These are phyloP conservation scores for Leptura quadrifasciata DNA, from an alignment of 2,888 invertebrate genomes.

Conservation along the genomic window DNA sequence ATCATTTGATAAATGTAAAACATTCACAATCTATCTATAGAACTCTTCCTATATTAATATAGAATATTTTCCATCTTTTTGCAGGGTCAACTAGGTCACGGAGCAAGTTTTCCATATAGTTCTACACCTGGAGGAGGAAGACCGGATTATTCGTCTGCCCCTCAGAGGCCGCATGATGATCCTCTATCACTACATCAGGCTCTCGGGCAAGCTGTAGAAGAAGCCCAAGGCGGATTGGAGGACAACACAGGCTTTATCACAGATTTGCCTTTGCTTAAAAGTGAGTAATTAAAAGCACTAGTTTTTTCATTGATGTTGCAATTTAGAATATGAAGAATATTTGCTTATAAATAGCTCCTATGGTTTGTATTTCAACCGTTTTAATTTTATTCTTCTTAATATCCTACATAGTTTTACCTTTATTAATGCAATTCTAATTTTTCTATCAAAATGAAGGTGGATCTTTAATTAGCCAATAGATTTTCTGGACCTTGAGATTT, in stretches of 20 bases:
- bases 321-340: background rate
- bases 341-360: too few relatives aligned
- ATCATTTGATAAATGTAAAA: too few relatives aligned
- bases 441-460: too few relatives aligned
- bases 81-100: constrained; percentile 72
- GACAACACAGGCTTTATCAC: constrained; percentile 93
- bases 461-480: too few relatives aligned
- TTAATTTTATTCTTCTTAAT: too few relatives aligned
- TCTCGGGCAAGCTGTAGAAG: constrained; percentile 85
- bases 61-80: constrained; percentile 44
- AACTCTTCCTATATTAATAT: background rate
- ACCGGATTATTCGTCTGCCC: constrained; percentile 71
- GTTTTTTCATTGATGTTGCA: background rate
- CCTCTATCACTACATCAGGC: constrained; percentile 88
- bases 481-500: too few relatives aligned
- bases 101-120: constrained; percentile 73
- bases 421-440: too few relatives aligned
- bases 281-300: constrained; percentile 77
- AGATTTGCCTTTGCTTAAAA: constrained; percentile 92
- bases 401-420: too few relatives aligned
- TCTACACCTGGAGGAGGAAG: constrained; percentile 76
- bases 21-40: too few relatives aligned
- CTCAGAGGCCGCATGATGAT: constrained; percentile 78
- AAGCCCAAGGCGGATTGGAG: constrained; percentile 81
- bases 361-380: too few relatives aligned